Evolutionary conservation across 2,797 vertebrate species (phyloP).

Genomic region (Echeneis naucrates): DNA sequence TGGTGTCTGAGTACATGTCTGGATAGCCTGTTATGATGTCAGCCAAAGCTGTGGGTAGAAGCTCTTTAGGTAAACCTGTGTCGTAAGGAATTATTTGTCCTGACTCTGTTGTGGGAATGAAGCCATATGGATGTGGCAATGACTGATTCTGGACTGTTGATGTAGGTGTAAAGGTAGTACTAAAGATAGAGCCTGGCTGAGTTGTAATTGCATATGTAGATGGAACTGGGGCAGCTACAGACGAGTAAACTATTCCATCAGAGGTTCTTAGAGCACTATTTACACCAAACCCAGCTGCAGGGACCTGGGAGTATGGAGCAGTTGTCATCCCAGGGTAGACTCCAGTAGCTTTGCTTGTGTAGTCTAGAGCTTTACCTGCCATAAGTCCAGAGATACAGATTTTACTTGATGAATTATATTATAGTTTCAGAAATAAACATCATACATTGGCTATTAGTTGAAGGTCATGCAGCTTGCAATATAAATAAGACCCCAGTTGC

Average conservation of each 20-base stretch:
- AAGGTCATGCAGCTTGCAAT: slow-evolving; percentile 82
- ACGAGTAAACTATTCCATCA: slow-evolving; percentile 96
- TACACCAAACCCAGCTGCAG: slow-evolving; percentile 87
- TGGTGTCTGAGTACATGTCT: slow-evolving; percentile 90
- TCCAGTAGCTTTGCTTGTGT: slow-evolving; percentile 94
- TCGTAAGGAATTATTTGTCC: slow-evolving; percentile 87
- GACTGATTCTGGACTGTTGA: slow-evolving; percentile 87
- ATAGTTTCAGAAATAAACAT: slow-evolving; percentile 20
- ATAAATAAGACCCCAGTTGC: slow-evolving; percentile 75
- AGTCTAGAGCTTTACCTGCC: slow-evolving; percentile 98
- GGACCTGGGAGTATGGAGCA: slow-evolving; percentile 89
- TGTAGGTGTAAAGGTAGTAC: slow-evolving; percentile 75
- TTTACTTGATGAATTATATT: slow-evolving; percentile 74
- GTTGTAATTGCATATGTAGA: slow-evolving; percentile 97
- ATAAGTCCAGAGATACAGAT: slow-evolving; percentile 81
- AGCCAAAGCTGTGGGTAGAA: slow-evolving; percentile 85
- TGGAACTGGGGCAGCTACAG: slow-evolving; percentile 91
- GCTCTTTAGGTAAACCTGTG: slow-evolving; percentile 86
- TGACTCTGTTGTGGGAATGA: slow-evolving; percentile 87
- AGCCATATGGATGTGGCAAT: slow-evolving; percentile 88
- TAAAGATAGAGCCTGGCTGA: slow-evolving; percentile 97
- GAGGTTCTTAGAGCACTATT: slow-evolving; percentile 92
- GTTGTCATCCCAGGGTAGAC: slow-evolving; percentile 87
- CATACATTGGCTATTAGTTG: slow-evolving; percentile 49
- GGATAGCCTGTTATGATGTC: slow-evolving; percentile 91